phyloP scores from a whole-genome alignment of 2,797 vertebrate genomes.

The Chaunax sp. region DNA sequence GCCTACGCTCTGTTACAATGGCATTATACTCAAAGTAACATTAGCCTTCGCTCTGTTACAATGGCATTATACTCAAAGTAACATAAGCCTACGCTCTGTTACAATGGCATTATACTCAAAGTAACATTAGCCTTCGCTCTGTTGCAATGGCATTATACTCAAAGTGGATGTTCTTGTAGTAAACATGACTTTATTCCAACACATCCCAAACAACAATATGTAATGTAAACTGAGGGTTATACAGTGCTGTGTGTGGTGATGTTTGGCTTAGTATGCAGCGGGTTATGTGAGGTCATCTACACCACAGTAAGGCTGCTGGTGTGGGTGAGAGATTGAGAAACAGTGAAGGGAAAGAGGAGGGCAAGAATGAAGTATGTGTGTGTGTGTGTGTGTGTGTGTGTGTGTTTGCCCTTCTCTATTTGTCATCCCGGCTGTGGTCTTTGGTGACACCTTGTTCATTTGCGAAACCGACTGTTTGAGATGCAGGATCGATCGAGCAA shows the following conservation, averaged over 20 bases:
- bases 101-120: too few species aligned
- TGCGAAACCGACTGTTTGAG: conserved; percentile 74
- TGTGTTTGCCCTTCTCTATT: conserved; percentile 53
- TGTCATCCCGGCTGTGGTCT: conserved; percentile 66
- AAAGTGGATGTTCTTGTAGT: too few species aligned
- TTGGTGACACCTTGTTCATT: conserved; percentile 80
- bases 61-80: too few species aligned
- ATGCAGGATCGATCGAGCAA: conserved; percentile 79
- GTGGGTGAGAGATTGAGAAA: conserved; percentile 3
- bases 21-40: too few species aligned
- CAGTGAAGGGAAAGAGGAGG: neutral
- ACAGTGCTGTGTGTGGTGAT: neutral
- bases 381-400: conserved; percentile 1
- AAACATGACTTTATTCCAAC: too few species aligned
- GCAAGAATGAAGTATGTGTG: conserved; percentile 18
- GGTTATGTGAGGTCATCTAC: conserved; percentile 22
- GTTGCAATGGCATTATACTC: too few species aligned
- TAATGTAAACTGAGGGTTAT: too few species aligned
- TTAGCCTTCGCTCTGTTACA: too few species aligned
- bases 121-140: too few species aligned
- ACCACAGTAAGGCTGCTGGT: conserved; percentile 8
- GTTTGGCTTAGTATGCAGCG: neutral
- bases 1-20: too few species aligned
- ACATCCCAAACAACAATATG: too few species aligned
- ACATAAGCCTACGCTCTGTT: too few species aligned